A percentile compares a stretch with the other conserved stretches of the same genome.
phyloP scores from a whole-genome alignment of 2,797 vertebrate species.

The Rallus crepitans region DNA sequence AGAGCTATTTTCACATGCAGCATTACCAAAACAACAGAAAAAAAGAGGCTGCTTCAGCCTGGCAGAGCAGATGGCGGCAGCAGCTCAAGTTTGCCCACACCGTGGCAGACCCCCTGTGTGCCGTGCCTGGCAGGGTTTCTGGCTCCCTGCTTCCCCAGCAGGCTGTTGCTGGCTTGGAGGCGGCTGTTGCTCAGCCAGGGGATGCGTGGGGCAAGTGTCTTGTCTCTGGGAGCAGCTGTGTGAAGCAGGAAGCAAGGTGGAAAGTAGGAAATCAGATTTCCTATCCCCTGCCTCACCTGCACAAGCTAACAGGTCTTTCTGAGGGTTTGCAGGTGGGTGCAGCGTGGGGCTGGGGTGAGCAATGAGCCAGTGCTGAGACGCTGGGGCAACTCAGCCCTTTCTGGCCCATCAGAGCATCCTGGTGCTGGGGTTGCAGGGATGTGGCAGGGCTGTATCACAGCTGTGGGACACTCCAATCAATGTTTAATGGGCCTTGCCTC shows the following conservation, averaged over 20 bases:
- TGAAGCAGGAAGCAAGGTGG: background rate
- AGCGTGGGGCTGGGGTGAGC: rapidly evolving
- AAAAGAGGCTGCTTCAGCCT: background rate
- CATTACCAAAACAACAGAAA: rapidly evolving
- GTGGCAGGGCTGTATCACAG: rapidly evolving
- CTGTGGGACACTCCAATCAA: conserved; percentile 15
- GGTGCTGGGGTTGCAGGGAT: background rate
- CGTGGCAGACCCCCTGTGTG: rapidly evolving
- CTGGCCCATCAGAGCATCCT: background rate
- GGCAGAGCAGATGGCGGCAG: background rate
- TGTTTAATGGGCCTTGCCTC: conserved; percentile 61
- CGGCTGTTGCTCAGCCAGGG: rapidly evolving
- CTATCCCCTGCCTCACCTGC: background rate
- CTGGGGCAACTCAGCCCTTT: background rate
- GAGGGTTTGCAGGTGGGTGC: rapidly evolving
- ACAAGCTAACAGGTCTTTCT: rapidly evolving
- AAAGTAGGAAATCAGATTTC: background rate
- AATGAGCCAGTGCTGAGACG: rapidly evolving
- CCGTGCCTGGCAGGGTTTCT: background rate
- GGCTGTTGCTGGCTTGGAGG: rapidly evolving
- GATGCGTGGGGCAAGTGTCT: rapidly evolving
- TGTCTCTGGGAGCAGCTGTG: background rate
- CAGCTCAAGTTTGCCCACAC: background rate
- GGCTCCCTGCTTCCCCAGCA: rapidly evolving
- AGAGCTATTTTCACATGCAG: rapidly evolving